Evolutionary conservation across 2,888 invertebrate species (phyloP).

Genomic region (Bibio marci): DNA sequence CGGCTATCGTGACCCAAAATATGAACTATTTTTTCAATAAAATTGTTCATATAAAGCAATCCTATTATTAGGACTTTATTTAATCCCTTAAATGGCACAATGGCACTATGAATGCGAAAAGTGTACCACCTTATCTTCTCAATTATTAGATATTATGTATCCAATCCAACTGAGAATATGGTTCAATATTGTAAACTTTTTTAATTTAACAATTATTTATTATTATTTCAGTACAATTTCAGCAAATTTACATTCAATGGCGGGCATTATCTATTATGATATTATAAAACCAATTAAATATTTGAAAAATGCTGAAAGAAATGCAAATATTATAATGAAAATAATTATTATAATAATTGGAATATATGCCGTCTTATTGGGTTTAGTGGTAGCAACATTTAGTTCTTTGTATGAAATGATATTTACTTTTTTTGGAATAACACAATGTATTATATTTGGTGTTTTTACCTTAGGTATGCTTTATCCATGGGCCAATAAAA

Average conservation of each 20-base stretch:
- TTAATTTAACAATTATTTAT: no score
- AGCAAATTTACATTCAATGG: slow-evolving; percentile 1
- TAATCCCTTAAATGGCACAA: no score
- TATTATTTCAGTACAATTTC: slow-evolving; percentile 3
- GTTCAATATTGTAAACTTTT: no score
- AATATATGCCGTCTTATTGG: slow-evolving; percentile 39
- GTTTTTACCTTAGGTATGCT: slow-evolving; percentile 50
- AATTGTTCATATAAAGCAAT: no score
- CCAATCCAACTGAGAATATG: no score
- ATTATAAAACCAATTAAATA: no score
- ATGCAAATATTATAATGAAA: slow-evolving; percentile 34
- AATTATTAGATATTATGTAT: no score
- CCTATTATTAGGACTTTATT: no score
- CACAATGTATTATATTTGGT: slow-evolving; percentile 43
- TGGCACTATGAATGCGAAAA: no score
- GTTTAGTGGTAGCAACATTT: slow-evolving; percentile 26
- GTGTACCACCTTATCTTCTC: no score
- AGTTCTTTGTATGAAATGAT: slow-evolving; percentile 33
- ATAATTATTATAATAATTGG: slow-evolving; percentile 30
- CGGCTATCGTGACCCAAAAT: no score
- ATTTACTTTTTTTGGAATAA: slow-evolving; percentile 30
- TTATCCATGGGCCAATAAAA: slow-evolving; percentile 39
- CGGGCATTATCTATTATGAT: slow-evolving; percentile 1
- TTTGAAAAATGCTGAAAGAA: slow-evolving; percentile 19
- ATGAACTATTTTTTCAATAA: no score